Conservation (phyloP, 2,113 vertebrate species). For the Lonchura striata region DNA sequence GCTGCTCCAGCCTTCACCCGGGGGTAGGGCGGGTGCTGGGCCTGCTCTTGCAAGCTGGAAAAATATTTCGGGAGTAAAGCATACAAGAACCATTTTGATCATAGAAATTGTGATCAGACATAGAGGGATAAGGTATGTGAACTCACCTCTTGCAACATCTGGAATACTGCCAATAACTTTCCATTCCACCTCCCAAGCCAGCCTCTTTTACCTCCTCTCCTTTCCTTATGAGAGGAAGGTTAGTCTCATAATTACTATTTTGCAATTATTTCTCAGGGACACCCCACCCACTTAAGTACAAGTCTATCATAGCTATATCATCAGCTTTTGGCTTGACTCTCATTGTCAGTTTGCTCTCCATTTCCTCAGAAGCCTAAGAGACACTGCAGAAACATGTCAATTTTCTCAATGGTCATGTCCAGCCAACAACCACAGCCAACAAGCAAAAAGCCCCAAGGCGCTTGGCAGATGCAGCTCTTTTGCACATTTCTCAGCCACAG, state of each 20-base stretch:
- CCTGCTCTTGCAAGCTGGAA: background rate
- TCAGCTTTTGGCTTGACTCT: background rate
- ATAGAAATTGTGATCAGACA: background rate
- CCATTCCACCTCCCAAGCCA: background rate
- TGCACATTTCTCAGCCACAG: background rate
- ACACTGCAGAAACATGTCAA: background rate
- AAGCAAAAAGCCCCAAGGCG: background rate
- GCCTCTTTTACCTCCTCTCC: background rate
- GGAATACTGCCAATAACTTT: background rate
- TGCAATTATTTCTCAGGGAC: background rate
- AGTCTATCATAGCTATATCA: background rate
- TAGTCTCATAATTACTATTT: background rate
- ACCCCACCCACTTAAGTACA: background rate
- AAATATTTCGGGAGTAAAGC: background rate
- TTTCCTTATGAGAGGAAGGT: background rate
- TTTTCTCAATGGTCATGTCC: background rate
- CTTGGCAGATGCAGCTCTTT: background rate
- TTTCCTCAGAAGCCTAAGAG: background rate
- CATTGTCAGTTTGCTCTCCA: background rate
- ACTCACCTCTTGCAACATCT: background rate
- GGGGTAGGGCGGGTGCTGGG: no score
- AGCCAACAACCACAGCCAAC: background rate
- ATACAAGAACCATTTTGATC: background rate
- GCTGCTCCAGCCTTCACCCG: background rate
- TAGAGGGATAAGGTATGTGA: background rate